Evolutionary conservation across 2,797 vertebrate genomes (phyloP), one percentile per base, ranked within the genome.

Genomic region (Xenopus petersii): DNA sequence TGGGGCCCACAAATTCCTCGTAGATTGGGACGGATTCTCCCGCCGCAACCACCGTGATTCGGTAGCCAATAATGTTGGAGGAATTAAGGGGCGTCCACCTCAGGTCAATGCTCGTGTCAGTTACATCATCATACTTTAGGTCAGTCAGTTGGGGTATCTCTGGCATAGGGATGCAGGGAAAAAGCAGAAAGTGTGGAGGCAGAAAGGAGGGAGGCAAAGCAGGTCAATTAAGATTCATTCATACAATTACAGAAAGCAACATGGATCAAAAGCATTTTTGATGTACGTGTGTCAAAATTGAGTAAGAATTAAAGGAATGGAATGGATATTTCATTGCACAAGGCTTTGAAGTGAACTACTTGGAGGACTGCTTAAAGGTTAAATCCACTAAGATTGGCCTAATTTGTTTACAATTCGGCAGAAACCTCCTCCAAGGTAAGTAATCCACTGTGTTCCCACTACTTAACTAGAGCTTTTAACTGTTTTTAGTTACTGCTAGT

Each of bases 11-110:
- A 88, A 92, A 88, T 87, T 98, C 96, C 90, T 97, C 94, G 84
- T 97, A 95, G 89, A 99, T 94, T 71, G 97, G 97, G 70, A 95
- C 88, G 71, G 94, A 96, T 81, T 99, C 98, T 71, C 97, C 98
- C 48, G 95, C 93, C 0, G 95, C 95, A 84, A 94, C 88, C 89
- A 98, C 97, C 0, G 95, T 97, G 91, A 98, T 94, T 87, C 92
- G 95, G 90, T 98, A 98, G 54, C 98, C 98, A 12, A 95, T 98
- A 89, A 99, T 84, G 80, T 93, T 83, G 46, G 96, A 95, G 83
- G 91, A 88, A 83, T 96, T 97, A 88, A 97, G 81, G 3, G 97
- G 98, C 33, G 92, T 94, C 98, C 98, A 99, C 88, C 90, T 91
- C 85, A 99, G 93, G 82, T 94, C 95, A 87, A 99, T 97, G 75